phyloP scores from a whole-genome alignment of 2,888 invertebrate species.

The Chloromyia formosa region DNA sequence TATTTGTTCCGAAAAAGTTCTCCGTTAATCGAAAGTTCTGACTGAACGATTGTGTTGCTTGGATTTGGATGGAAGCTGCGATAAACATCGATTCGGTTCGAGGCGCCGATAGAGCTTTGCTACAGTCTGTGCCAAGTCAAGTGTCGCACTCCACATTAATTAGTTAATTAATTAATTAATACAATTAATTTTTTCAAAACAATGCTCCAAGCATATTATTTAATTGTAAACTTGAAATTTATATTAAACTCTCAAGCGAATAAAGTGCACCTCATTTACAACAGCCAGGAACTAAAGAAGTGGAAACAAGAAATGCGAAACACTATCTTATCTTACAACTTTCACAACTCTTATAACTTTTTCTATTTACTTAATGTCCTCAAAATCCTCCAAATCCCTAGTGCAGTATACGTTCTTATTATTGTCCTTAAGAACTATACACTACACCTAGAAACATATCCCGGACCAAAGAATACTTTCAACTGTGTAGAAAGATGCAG shows the following conservation, averaged over 20 bases:
- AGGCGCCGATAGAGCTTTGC: no score
- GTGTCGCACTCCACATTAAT: no score
- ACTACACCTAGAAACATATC: not conserved
- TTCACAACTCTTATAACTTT: slow-evolving; percentile 25
- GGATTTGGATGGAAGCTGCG: no score
- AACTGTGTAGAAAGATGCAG: not conserved
- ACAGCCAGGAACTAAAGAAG: not conserved
- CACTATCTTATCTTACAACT: slow-evolving; percentile 12
- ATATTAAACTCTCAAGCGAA: no score
- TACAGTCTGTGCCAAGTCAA: no score
- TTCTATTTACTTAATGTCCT: slow-evolving; percentile 26
- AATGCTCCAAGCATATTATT: not conserved
- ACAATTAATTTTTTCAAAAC: not conserved
- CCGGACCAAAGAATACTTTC: not conserved
- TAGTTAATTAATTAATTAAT: no score
- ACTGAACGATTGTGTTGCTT: no score
- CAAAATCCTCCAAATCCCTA: slow-evolving; percentile 24
- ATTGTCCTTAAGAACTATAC: not conserved
- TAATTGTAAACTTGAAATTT: no score
- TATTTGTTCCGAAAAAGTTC: no score
- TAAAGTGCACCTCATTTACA: no score
- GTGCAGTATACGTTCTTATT: slow-evolving; percentile 25
- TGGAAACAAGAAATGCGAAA: not conserved
- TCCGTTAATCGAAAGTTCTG: no score
- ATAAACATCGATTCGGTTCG: no score